Conservation (phyloP, 2,113 vertebrate species). For the Penelope pileata region DNA sequence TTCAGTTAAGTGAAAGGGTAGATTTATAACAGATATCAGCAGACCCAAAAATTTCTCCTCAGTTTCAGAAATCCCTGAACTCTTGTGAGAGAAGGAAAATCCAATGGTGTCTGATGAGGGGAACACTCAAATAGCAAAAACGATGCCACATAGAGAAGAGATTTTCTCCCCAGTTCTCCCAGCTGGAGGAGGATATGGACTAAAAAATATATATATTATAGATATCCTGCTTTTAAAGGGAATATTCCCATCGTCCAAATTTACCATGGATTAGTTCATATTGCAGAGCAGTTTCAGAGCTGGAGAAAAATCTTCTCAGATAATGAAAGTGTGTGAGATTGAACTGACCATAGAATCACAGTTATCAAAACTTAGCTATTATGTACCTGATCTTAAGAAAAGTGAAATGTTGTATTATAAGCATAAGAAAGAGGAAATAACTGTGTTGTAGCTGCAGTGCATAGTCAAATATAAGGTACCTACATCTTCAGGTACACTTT, state of each 20-base stretch:
- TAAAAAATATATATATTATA: not conserved
- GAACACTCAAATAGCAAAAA: not conserved
- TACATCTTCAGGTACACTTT: too few species aligned
- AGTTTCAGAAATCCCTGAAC: not conserved
- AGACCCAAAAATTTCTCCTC: not conserved
- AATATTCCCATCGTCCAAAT: not conserved
- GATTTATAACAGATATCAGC: not conserved
- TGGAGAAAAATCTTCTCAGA: not conserved
- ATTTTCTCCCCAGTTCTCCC: not conserved
- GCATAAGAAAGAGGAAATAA: too few species aligned
- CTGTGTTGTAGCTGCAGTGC: too few species aligned
- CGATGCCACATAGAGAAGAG: accelerated
- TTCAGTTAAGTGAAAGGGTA: not conserved
- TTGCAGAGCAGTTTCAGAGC: not conserved
- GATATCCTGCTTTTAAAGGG: not conserved
- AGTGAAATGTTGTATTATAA: too few species aligned
- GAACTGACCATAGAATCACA: not conserved
- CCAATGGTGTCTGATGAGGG: not conserved
- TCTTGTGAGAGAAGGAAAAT: not conserved
- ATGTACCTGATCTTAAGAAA: not conserved
- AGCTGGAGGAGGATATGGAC: not conserved
- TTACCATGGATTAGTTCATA: not conserved
- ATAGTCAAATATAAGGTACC: too few species aligned
- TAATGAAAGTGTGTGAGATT: not conserved
- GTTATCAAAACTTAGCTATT: not conserved